Percentiles rank a stretch among this genome's conserved stretches.
These are phyloP conservation scores for Lottia scabra DNA, from an alignment of 2,888 invertebrate genomes.

Conservation along the genomic window DNA sequence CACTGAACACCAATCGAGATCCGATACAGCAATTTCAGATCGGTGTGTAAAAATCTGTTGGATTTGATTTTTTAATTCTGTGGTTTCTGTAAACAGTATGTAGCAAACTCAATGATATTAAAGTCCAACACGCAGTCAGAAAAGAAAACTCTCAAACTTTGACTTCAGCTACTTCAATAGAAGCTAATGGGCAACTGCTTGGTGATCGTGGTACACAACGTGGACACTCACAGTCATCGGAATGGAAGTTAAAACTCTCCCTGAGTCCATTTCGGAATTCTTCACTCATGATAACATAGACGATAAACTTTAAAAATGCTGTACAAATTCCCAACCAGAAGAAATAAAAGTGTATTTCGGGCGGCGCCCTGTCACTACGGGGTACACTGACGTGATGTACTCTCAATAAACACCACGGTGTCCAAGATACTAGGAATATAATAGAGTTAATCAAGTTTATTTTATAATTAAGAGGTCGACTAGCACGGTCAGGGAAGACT, in stretches of 20 bases:
- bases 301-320: slow-evolving; percentile 94
- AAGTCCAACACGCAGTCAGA: no score
- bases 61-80: no score
- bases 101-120: no score
- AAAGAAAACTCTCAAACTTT: no score
- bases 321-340: slow-evolving; percentile 96
- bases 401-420: slow-evolving; percentile 87
- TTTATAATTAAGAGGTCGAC: slow-evolving; percentile 76
- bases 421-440: slow-evolving; percentile 93
- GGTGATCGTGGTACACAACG: slow-evolving; percentile 8
- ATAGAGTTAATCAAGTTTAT: slow-evolving; percentile 94
- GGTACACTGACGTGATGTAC: slow-evolving; percentile 75
- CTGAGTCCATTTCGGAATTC: slow-evolving; percentile 88
- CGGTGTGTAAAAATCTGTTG: no score
- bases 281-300: slow-evolving; percentile 89
- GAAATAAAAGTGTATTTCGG: slow-evolving; percentile 83
- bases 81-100: no score
- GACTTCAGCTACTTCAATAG: no score
- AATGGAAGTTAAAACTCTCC: slow-evolving; percentile 32
- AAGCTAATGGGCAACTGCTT: no score
- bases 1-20: no score
- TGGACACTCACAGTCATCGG: slow-evolving; percentile 17
- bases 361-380: slow-evolving; percentile 72
- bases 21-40: no score
- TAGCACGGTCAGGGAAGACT: slow-evolving; percentile 50